A percentile compares a stretch with the other conserved stretches of the same genome.
phyloP scores from a whole-genome alignment of 2,797 vertebrate species.

The Phoebastria nigripes region DNA sequence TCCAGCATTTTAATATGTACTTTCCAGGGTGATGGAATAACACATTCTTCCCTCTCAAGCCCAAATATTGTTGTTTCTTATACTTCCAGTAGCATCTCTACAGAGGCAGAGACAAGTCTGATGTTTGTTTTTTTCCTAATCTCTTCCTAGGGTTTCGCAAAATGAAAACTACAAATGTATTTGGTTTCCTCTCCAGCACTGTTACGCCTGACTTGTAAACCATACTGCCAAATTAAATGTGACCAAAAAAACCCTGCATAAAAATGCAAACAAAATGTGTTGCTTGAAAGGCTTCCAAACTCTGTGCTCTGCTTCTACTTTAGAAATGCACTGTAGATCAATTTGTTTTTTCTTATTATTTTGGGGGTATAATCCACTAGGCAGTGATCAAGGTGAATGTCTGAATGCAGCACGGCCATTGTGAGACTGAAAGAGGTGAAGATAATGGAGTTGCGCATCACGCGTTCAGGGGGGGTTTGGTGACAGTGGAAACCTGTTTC shows the following conservation, averaged over 20 bases:
- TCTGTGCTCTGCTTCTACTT: not conserved
- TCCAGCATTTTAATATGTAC: not conserved
- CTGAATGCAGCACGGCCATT: not conserved
- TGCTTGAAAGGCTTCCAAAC: not conserved
- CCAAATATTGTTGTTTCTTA: not conserved
- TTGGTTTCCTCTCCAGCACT: not conserved
- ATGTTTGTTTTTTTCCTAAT: not conserved
- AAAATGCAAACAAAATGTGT: not conserved
- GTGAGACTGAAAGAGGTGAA: not conserved
- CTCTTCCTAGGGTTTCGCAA: not conserved
- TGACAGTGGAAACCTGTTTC: not conserved
- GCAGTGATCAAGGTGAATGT: not conserved
- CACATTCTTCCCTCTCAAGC: not conserved
- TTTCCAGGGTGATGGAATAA: not conserved
- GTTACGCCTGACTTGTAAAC: not conserved
- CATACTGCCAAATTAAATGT: not conserved
- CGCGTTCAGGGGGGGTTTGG: not conserved
- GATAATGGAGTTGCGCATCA: not conserved
- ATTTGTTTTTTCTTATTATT: not conserved
- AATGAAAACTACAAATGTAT: not conserved
- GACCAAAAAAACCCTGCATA: not conserved
- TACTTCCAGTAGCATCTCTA: not conserved
- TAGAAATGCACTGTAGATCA: not conserved
- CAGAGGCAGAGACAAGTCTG: not conserved
- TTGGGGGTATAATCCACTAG: not conserved